Evolutionary conservation across 2,888 invertebrate genomes (phyloP), one percentile per base, ranked within the genome.

Genomic region (Epinotia nisella): DNA sequence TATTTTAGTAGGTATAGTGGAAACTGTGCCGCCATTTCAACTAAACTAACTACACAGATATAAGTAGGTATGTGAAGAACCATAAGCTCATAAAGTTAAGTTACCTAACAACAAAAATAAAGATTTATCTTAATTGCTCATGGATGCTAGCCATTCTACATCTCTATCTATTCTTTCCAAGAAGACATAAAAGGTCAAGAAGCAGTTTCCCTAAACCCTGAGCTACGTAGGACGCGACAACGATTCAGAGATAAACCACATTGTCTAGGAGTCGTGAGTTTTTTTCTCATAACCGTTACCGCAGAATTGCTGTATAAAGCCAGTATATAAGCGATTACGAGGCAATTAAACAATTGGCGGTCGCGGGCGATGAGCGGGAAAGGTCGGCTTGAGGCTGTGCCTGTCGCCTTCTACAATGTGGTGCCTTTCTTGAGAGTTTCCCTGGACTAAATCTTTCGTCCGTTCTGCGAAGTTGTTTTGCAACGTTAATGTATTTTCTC

Each of bases 341-440:
- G 56, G 66, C 66, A 66, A 66, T 66, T 66, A 66, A 66, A 66
- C 55, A 66, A 66, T 66, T 66, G 24, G 66, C 66, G 66, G 66
- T 56, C 21, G 55, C 55, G 53, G 7, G 24, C 65, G 55, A 66
- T 66, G 41, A 66, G 66, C 66, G 41, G n/a, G 66, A 66, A 66
- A 41, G 66, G 66, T 56, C 66, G 39, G n/a, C 10, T 41, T 24
- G 66, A 24, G 41, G 41, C 65, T 53, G 35, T 19, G 17, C 29
- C 62, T 53, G 53, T 39, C 65, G n/a, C 19, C 51, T 39, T 29
- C 11, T 17, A 21, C 7, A 21, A 60, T 60, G 13, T 21, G 1
- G 4, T 24, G 10, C 2, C 15, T 49, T 45, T 49, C 29, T n/a
- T 2, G n/a, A 49, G 49, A n/a, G 9, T 35, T 35, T 35, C 9